Evolutionary conservation across 2,113 vertebrate genomes (phyloP), one percentile per base, ranked within the genome.

Genomic region (Bungarus multicinctus): DNA sequence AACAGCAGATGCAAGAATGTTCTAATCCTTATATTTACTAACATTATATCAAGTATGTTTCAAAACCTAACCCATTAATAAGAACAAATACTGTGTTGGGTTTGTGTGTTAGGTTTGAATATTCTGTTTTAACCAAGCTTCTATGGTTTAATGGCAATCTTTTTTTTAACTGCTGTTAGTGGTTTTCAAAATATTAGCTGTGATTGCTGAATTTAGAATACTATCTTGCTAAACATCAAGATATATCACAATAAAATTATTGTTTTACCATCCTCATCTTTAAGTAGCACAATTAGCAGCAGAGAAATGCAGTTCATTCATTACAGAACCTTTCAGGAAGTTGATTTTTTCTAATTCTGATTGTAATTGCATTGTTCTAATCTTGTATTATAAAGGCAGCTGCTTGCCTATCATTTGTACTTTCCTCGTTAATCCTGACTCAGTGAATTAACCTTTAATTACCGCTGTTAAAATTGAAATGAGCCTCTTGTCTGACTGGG

Each of bases 361-460:
- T 88, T 97, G 96, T 99, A 99, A 99, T 98, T 98, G 98, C 98
- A 98, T 98, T 99, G 98, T 99, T 99, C 98, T 99, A 98, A 99
- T 99, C 98, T 97, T 98, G 97, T 98, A 98, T 98, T 98, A 97
- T 97, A 98, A 98, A 98, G 98, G 98, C 98, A 99, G 98, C 98
- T 98, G 97, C 98, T 98, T 98, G 98, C 98, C 98, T 98, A 98
- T 99, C 98, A 99, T 98, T 98, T 98, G 98, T 98, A 98, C 98
- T 98, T 98, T 98, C 98, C 98, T 99, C 97, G 97, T 99, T 99
- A 99, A 99, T 99, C 98, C 98, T 98, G 98, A 99, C 98, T 98
- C 98, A 98, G 97, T 97, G 98, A 99, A 99, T 99, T 99, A 99
- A 99, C 99, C 99, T 98, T 98, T 98, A 99, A 98, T 99, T 99